Evolutionary conservation across 2,113 vertebrate genomes (phyloP), one percentile per base, ranked within the genome.

Genomic region (human): DNA sequence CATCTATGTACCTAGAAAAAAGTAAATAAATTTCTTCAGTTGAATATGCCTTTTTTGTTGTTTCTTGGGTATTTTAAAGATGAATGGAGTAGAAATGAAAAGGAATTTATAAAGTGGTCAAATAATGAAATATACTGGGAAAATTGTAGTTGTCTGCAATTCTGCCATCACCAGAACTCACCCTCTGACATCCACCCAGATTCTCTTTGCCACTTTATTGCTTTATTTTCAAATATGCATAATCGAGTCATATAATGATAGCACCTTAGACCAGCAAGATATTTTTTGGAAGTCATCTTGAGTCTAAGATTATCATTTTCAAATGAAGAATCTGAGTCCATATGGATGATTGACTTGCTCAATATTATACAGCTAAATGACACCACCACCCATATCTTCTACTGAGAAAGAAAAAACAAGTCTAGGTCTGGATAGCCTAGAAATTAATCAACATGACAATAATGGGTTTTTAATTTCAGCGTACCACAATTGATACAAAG

Each of bases 1-100:
- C 99, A 99, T 99, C 99, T 96, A 99, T 99, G 99, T 99, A 99
- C 98, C 98, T 98, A 99, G 98, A 97, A 97, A 98, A 98, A 98
- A 98, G 95, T 98, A 98, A 99, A 99, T 99, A 99, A 99, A 99
- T 99, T 98, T 98, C 98, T 96, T 98, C 98, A 97, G 83, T 97
- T 94, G 98, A 97, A 55, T 97, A 92, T 97, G 73, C 81, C 38
- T 96, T 43, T 70, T 94, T 89, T 73, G 57, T 90, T 75, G 80
- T 82, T 97, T 27, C 35, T 92, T 48, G 25, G 45, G 5, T 18
- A 50, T 83, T 88, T 78, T 45, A 93, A 16, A 89, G 52, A 38
- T 5, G 8, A 70, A 43, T 5, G 6, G 73, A 73, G 18, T 64
- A 85, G 82, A 81, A 93, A 70, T 87, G 61, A 86, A 96, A 89